Percentiles rank a stretch among this genome's conserved stretches.
These are phyloP conservation scores for Hydrophis major DNA, from an alignment of 2,797 vertebrate species.

Conservation along the genomic window DNA sequence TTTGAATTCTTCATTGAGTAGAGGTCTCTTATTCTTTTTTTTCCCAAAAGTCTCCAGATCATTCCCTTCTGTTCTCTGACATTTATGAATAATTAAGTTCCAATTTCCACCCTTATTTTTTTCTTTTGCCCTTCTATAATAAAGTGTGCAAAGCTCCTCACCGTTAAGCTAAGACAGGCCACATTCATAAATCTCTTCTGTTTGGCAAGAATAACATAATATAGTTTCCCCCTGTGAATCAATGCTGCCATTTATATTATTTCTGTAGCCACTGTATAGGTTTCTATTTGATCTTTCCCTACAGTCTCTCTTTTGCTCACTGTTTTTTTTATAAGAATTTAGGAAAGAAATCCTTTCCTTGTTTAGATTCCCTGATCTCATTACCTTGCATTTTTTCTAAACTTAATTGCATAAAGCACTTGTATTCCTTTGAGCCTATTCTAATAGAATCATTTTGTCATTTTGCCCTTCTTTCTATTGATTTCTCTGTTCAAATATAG, in stretches of 20 bases:
- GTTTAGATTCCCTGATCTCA: slow-evolving; percentile 58
- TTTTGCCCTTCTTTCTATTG: slow-evolving; percentile 45
- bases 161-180: slow-evolving; percentile 10
- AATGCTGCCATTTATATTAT: slow-evolving; percentile 24
- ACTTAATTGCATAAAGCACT: slow-evolving; percentile 57
- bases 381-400: slow-evolving; percentile 57
- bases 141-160: slow-evolving; percentile 8
- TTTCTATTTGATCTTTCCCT: slow-evolving; percentile 34
- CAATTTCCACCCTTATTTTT: slow-evolving; percentile 9
- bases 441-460: slow-evolving; percentile 35
- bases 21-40: slow-evolving; percentile 26
- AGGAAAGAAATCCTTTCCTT: slow-evolving; percentile 27
- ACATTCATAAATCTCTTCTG: slow-evolving; percentile 24
- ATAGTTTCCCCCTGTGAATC: slow-evolving; percentile 11
- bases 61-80: slow-evolving; percentile 55
- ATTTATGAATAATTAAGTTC: slow-evolving; percentile 66
- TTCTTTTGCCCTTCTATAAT: slow-evolving; percentile 41
- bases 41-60: slow-evolving; percentile 18
- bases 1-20: slow-evolving; percentile 11
- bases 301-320: slow-evolving; percentile 13
- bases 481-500: slow-evolving; percentile 12
- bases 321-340: slow-evolving; percentile 26
- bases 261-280: slow-evolving; percentile 8
- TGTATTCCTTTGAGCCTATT: slow-evolving; percentile 35
- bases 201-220: slow-evolving; percentile 22